Conservation (phyloP, 2,113 vertebrate genomes). For the Coreoperca whiteheadi region DNA sequence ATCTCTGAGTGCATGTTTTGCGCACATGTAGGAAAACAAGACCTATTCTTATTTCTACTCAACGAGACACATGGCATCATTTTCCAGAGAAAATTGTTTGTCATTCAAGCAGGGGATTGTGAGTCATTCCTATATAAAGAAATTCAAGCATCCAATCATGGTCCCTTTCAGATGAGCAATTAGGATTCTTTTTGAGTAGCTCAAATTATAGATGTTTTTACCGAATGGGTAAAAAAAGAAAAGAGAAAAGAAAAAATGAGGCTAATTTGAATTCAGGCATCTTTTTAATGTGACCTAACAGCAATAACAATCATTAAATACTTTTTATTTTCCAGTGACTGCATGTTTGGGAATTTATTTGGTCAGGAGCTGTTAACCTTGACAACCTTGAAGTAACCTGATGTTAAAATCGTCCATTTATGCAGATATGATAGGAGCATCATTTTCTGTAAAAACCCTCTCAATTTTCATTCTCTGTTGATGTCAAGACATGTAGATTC, state of each 20-base stretch:
- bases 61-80: constrained; percentile 60
- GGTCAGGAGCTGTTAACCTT: constrained; percentile 27
- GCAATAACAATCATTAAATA: constrained; percentile 54
- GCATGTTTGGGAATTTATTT: constrained; percentile 42
- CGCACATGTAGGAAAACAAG: constrained; percentile 59
- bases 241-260: constrained; percentile 26
- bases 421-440: constrained; percentile 15
- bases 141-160: constrained; percentile 74
- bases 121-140: constrained; percentile 74
- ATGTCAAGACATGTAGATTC: constrained; percentile 45
- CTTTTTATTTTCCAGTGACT: constrained; percentile 48
- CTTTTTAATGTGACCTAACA: constrained; percentile 59
- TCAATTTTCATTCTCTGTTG: constrained; percentile 27
- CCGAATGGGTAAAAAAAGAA: constrained; percentile 15
- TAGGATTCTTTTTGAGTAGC: constrained; percentile 71
- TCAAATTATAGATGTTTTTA: constrained; percentile 73
- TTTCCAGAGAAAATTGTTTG: constrained; percentile 70
- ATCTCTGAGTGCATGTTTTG: constrained; percentile 38
- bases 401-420: constrained; percentile 19
- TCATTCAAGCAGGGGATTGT: constrained; percentile 68
- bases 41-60: constrained; percentile 50
- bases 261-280: constrained; percentile 62
- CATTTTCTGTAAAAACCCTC: background rate
- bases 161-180: constrained; percentile 74
- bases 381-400: background rate